Evolutionary conservation across 2,113 vertebrate genomes (phyloP).

Genomic region (Oceanodroma tethys): DNA sequence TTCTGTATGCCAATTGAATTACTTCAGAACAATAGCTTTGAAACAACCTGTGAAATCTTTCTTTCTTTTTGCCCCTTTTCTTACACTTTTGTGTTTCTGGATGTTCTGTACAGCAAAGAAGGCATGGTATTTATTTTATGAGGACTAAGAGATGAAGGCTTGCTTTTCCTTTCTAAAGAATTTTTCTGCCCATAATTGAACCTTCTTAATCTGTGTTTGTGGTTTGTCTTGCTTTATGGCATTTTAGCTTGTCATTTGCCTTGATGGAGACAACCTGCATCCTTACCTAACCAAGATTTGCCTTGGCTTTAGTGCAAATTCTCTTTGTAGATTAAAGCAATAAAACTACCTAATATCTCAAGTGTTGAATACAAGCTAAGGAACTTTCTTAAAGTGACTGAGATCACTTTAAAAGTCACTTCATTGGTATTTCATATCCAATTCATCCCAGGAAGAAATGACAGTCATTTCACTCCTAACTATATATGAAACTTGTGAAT

Average conservation of each 20-base stretch:
- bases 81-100: not conserved
- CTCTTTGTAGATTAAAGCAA: not conserved
- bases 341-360: not conserved
- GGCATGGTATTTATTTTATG: not conserved
- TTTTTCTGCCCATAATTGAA: not conserved
- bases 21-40: not conserved
- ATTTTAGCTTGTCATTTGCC: not conserved
- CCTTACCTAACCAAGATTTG: not conserved
- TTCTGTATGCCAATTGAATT: not conserved
- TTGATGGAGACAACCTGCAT: not conserved
- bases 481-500: not conserved
- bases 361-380: not conserved
- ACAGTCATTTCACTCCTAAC: not conserved
- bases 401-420: not conserved
- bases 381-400: not conserved
- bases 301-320: not conserved
- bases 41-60: not conserved
- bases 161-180: not conserved
- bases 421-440: not conserved
- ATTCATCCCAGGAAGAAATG: not conserved
- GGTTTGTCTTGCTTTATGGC: not conserved
- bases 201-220: not conserved
- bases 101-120: not conserved
- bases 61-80: not conserved
- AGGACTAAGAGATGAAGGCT: not conserved